Conservation (phyloP, 2,888 invertebrate species). For the Pogonocherus hispidulus region DNA sequence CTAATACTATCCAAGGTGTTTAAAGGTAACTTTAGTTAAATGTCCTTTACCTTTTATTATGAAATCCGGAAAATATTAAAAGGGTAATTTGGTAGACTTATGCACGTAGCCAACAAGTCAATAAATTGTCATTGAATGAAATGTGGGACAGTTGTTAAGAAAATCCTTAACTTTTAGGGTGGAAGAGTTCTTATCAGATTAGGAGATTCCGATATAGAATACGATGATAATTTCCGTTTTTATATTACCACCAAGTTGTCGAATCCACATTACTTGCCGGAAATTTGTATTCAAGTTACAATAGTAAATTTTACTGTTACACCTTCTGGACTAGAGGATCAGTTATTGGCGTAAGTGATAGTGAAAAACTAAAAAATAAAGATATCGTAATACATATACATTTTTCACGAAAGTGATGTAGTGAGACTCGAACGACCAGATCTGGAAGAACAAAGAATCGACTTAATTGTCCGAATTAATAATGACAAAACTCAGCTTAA, state of each 20-base stretch:
- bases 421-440: slow-evolving; percentile 93
- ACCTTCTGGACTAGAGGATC: slow-evolving; percentile 90
- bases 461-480: slow-evolving; percentile 88
- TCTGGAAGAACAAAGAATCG: slow-evolving; percentile 84
- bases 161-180: slow-evolving; percentile 72
- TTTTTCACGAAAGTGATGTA: slow-evolving; percentile 75
- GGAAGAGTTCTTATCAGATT: slow-evolving; percentile 87
- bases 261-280: slow-evolving; percentile 95
- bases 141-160: too few species aligned
- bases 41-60: too few species aligned
- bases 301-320: slow-evolving; percentile 95
- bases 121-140: too few species aligned
- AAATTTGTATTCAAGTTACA: slow-evolving; percentile 93
- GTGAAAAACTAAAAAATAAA: slow-evolving; percentile 3
- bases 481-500: slow-evolving; percentile 87
- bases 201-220: slow-evolving; percentile 92
- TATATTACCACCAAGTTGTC: slow-evolving; percentile 93
- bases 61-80: too few species aligned
- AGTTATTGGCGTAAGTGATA: slow-evolving; percentile 84
- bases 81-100: too few species aligned
- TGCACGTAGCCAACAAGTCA: too few species aligned
- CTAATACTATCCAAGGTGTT: too few species aligned
- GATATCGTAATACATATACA: too few species aligned
- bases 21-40: too few species aligned
- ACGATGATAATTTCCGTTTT: slow-evolving; percentile 86